Percentiles rank a stretch among this genome's conserved stretches.
phyloP scores from a whole-genome alignment of 1,140 invertebrate genomes.

The Drosophila hydei region DNA sequence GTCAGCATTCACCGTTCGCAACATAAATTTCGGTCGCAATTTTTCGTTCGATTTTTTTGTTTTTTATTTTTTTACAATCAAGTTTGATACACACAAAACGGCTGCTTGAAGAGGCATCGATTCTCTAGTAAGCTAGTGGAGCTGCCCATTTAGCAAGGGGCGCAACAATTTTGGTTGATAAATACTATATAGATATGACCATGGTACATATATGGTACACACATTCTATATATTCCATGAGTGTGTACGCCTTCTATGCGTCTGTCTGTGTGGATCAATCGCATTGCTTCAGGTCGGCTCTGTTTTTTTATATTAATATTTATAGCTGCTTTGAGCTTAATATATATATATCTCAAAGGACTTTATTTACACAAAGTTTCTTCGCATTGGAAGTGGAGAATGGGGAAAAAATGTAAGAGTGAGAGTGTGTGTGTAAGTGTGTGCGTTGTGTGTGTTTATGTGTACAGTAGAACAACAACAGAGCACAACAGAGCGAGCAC shows the following conservation, averaged over 20 bases:
- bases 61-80: constrained; percentile 48
- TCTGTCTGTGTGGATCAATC: constrained; percentile 75
- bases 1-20: constrained; percentile 59
- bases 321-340: constrained; percentile 21
- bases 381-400: constrained; percentile 46
- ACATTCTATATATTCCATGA: constrained; percentile 39
- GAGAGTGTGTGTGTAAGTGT: constrained; percentile 5
- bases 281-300: constrained; percentile 70
- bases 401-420: constrained; percentile 19
- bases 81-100: constrained; percentile 82
- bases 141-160: constrained; percentile 26
- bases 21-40: constrained; percentile 79
- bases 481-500: constrained; percentile 35
- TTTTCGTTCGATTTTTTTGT: constrained; percentile 40
- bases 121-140: constrained; percentile 20
- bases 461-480: constrained; percentile 39
- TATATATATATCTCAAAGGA: constrained; percentile 66
- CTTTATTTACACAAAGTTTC: constrained; percentile 84
- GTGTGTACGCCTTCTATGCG: constrained; percentile 45
- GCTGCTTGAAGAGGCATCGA: constrained; percentile 54
- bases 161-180: constrained; percentile 44
- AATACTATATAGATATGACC: constrained; percentile 38
- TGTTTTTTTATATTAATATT: constrained; percentile 12
- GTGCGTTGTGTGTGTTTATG: constrained; percentile 29
- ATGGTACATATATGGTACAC: constrained; percentile 38